These are phyloP conservation scores for Hyles euphorbiae DNA, from an alignment of 1,140 invertebrate genomes.

Conservation along the genomic window DNA sequence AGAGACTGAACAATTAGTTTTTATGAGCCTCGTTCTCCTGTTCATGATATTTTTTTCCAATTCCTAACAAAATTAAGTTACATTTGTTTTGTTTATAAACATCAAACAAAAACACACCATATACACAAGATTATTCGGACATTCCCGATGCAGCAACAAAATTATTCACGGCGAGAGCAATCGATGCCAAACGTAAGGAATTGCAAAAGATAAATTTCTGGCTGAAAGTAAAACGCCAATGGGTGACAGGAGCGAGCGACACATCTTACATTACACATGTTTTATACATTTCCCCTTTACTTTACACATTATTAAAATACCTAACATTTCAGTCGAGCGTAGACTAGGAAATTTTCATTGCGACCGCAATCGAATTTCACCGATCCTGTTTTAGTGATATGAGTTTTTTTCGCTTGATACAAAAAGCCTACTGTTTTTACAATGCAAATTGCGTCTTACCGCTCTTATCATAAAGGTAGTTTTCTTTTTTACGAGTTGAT, in stretches of 20 bases:
- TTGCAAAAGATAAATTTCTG: too few relatives aligned
- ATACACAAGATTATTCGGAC: too few relatives aligned
- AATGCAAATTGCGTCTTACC: conserved; percentile 3
- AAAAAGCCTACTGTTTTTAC: background rate
- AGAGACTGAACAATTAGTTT: too few relatives aligned
- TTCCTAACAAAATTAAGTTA: too few relatives aligned
- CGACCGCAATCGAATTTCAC: background rate
- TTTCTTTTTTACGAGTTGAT: background rate
- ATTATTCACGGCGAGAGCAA: too few relatives aligned
- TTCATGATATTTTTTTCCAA: too few relatives aligned
- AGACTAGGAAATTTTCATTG: background rate
- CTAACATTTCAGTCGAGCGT: conserved; percentile 13
- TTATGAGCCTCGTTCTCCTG: too few relatives aligned
- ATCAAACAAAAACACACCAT: too few relatives aligned
- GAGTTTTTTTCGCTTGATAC: background rate
- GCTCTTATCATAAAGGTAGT: background rate
- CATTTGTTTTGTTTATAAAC: too few relatives aligned
- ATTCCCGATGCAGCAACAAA: too few relatives aligned
- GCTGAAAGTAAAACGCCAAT: background rate
- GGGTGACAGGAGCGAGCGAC: background rate
- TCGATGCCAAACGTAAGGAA: too few relatives aligned
- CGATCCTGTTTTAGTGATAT: background rate
- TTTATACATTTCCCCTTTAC: conserved; percentile 17
- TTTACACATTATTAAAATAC: conserved; percentile 26
- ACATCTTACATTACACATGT: conserved; percentile 11